Evolutionary conservation across 64 coral and sea anemone species (phyloP).

Genomic region (Actinia tenebrosa): DNA sequence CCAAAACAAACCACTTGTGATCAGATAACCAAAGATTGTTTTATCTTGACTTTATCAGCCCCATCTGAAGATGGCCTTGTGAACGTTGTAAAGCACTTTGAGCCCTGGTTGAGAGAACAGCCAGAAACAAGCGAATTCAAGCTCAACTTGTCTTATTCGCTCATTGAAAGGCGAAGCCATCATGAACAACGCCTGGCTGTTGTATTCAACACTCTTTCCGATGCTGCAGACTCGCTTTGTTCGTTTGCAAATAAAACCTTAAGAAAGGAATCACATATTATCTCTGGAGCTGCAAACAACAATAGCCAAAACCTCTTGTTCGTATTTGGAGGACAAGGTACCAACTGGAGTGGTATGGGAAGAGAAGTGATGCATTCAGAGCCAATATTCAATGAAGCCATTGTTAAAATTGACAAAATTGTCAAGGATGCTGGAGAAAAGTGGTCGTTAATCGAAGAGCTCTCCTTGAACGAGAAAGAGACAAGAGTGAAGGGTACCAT

Average conservation of each 20-base stretch:
- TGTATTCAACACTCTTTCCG: slow-evolving; percentile 32
- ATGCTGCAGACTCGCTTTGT: slow-evolving; percentile 19
- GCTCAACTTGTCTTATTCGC: slow-evolving; percentile 54
- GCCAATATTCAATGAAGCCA: slow-evolving; percentile 41
- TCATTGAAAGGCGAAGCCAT: slow-evolving; percentile 57
- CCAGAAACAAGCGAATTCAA: slow-evolving; percentile 16
- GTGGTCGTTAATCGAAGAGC: slow-evolving; percentile 57
- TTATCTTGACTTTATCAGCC: slow-evolving; percentile 51
- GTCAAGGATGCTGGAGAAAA: slow-evolving; percentile 44
- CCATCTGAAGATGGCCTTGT: slow-evolving; percentile 25
- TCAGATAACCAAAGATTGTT: not conserved
- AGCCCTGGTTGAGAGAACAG: slow-evolving; percentile 31
- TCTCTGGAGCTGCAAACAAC: slow-evolving; percentile 22
- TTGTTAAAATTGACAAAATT: slow-evolving; percentile 32
- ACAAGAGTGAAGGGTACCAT: slow-evolving; percentile 22
- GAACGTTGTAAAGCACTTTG: slow-evolving; percentile 6
- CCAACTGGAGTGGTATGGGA: slow-evolving; percentile 69
- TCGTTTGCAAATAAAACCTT: slow-evolving; percentile 31
- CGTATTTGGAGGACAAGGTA: slow-evolving; percentile 66
- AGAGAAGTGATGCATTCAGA: slow-evolving; percentile 47
- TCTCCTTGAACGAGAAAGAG: slow-evolving; percentile 1
- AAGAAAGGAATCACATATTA: not conserved
- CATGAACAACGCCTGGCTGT: slow-evolving; percentile 44
- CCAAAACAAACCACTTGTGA: not conserved
- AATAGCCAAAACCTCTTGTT: slow-evolving; percentile 33